Evolutionary conservation across 2,797 vertebrate species (phyloP).

Genomic region (Thunnus albacares): DNA sequence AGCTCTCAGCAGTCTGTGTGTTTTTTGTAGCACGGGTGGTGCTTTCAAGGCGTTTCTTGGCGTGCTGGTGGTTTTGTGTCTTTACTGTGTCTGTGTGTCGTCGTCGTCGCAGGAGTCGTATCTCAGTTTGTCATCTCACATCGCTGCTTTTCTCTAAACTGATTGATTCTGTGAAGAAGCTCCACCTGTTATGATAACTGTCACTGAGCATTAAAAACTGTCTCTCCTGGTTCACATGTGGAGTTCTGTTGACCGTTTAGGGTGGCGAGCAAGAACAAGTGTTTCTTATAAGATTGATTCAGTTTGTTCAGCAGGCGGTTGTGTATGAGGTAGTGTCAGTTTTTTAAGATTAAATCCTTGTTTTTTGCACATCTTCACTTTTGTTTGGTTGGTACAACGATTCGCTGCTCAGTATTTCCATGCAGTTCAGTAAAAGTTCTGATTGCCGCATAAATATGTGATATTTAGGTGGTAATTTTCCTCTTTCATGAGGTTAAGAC

Average conservation of each 20-base stretch:
- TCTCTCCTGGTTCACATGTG: not conserved
- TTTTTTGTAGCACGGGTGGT: not conserved
- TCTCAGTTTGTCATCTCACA: conserved; percentile 5
- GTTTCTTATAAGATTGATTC: too few relatives aligned
- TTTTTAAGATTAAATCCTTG: too few relatives aligned
- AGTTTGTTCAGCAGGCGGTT: not conserved
- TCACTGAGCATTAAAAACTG: conserved; percentile 3
- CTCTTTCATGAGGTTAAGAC: too few relatives aligned
- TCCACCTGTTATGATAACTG: conserved; percentile 12
- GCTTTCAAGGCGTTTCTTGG: conserved; percentile 1
- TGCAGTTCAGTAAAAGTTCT: too few relatives aligned
- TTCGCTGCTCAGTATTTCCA: too few relatives aligned
- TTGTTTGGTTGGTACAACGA: too few relatives aligned
- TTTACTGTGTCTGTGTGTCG: not conserved
- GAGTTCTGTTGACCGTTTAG: not conserved
- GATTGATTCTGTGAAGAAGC: conserved; percentile 11
- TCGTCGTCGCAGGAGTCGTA: not conserved
- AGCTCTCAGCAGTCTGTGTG: not conserved
- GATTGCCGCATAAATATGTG: too few relatives aligned
- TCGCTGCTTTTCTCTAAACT: not conserved
- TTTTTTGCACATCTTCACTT: too few relatives aligned
- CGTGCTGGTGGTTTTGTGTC: conserved; percentile 15
- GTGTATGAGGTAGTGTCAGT: too few relatives aligned
- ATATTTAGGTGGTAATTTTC: too few relatives aligned
- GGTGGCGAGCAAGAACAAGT: not conserved